phyloP scores from a whole-genome alignment of 2,888 invertebrate genomes.

The Oscheius sp. region DNA sequence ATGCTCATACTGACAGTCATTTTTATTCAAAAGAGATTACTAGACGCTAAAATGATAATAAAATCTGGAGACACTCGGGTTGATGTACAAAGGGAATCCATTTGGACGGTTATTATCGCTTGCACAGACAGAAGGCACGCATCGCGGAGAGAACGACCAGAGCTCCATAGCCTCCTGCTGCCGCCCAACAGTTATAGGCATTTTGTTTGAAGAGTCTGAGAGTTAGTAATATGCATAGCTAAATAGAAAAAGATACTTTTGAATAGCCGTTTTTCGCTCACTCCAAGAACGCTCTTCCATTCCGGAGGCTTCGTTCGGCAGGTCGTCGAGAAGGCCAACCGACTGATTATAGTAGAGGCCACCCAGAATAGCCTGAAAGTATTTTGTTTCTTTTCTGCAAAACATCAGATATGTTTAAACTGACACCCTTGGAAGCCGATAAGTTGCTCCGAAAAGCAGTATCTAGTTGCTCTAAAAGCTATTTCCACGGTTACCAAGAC shows the following conservation, averaged over 20 bases:
- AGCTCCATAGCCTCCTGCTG: slow-evolving; percentile 51
- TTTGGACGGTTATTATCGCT: slow-evolving; percentile 6
- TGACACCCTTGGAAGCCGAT: neutral
- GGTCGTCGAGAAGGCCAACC: slow-evolving; percentile 63
- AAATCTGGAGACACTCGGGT: no score
- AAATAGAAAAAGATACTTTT: slow-evolving; percentile 34
- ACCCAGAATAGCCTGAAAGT: slow-evolving; percentile 47
- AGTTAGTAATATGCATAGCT: neutral
- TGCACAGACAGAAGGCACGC: slow-evolving; percentile 49
- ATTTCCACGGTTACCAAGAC: no score
- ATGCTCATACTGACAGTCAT: no score
- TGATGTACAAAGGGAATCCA: no score
- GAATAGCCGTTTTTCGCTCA: slow-evolving; percentile 28
- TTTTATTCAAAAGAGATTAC: no score
- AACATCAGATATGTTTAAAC: neutral
- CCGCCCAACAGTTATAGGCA: slow-evolving; percentile 62
- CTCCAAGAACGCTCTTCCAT: slow-evolving; percentile 32
- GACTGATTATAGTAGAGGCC: slow-evolving; percentile 60
- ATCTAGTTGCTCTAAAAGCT: no score
- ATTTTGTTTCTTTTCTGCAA: neutral
- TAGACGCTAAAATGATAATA: no score
- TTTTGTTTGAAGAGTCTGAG: slow-evolving; percentile 58
- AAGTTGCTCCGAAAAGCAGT: no score
- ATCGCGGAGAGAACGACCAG: slow-evolving; percentile 44
- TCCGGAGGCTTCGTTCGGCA: slow-evolving; percentile 44